Percentiles rank a stretch among this genome's conserved stretches.
Conservation (phyloP, 2,113 vertebrate species). For the Ophthalmolycus amberensis region DNA sequence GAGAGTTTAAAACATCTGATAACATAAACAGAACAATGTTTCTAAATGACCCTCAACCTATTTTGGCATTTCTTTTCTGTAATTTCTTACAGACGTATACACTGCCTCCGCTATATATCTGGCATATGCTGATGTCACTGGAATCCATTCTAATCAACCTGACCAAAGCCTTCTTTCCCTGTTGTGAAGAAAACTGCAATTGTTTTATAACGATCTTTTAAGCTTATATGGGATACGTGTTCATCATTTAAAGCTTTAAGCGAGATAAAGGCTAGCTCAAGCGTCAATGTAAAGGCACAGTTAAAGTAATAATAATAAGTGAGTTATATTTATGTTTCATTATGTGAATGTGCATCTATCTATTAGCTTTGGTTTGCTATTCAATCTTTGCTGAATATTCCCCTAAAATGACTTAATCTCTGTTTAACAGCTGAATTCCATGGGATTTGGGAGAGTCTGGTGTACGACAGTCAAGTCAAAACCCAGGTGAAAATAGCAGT, state of each 20-base stretch:
- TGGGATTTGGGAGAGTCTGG: constrained; percentile 96
- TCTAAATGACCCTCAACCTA: neutral
- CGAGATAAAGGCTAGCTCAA: neutral
- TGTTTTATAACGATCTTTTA: neutral
- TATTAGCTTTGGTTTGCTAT: neutral
- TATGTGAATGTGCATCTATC: neutral
- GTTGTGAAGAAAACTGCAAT: neutral
- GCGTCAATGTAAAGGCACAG: neutral
- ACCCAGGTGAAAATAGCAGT: constrained; percentile 84
- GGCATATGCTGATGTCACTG: neutral
- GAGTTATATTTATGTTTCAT: neutral
- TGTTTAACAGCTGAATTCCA: constrained; percentile 90
- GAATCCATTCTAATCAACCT: neutral
- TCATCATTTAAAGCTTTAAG: neutral
- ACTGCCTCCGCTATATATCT: neutral
- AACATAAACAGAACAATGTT: neutral
- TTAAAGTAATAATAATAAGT: neutral
- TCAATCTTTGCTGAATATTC: neutral
- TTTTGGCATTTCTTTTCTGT: neutral
- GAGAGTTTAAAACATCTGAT: neutral
- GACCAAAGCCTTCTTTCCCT: neutral
- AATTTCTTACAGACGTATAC: neutral
- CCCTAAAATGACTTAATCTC: neutral
- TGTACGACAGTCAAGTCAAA: constrained; percentile 93
- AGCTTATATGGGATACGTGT: neutral